These are phyloP conservation scores for Drosophila setosimentum DNA, from an alignment of 2,888 invertebrate genomes.

Conservation along the genomic window DNA sequence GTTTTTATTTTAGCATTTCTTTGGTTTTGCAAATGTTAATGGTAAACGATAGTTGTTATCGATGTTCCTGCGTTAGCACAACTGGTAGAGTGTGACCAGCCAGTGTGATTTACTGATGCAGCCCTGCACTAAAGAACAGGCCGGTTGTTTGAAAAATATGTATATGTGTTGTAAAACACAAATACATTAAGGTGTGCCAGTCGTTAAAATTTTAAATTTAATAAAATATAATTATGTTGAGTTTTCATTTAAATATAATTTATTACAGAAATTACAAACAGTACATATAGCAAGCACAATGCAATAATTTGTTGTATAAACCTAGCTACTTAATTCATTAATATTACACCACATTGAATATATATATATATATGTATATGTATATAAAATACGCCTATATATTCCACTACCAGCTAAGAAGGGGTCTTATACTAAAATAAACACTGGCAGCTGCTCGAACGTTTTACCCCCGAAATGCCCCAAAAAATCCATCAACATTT, in stretches of 20 bases:
- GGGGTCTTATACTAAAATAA: slow-evolving; percentile 27
- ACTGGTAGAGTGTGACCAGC: not conserved
- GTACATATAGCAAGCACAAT: slow-evolving; percentile 36
- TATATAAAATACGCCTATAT: slow-evolving; percentile 31
- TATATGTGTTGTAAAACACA: not conserved
- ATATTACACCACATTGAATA: slow-evolving; percentile 60
- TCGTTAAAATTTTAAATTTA: slow-evolving; percentile 4
- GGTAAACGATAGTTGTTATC: slow-evolving; percentile 13
- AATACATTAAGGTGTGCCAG: not conserved
- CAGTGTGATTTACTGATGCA: not conserved
- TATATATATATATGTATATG: not conserved
- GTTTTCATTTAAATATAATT: slow-evolving; percentile 19
- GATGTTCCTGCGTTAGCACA: slow-evolving; percentile 6
- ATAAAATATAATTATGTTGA: too few relatives aligned
- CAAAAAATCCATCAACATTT: slow-evolving; percentile 33
- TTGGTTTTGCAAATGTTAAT: slow-evolving; percentile 29
- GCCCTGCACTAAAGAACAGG: slow-evolving; percentile 14
- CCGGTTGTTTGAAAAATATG: slow-evolving; percentile 15
- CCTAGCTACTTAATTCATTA: slow-evolving; percentile 55
- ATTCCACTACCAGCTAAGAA: slow-evolving; percentile 39
- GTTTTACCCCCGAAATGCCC: slow-evolving; percentile 11
- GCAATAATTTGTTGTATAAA: slow-evolving; percentile 51
- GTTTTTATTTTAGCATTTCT: slow-evolving; percentile 46
- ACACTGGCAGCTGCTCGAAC: slow-evolving; percentile 33
- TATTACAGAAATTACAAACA: slow-evolving; percentile 61